Evolutionary conservation across 2,113 vertebrate species (phyloP).

Genomic region (Cochlearius cochlearius): DNA sequence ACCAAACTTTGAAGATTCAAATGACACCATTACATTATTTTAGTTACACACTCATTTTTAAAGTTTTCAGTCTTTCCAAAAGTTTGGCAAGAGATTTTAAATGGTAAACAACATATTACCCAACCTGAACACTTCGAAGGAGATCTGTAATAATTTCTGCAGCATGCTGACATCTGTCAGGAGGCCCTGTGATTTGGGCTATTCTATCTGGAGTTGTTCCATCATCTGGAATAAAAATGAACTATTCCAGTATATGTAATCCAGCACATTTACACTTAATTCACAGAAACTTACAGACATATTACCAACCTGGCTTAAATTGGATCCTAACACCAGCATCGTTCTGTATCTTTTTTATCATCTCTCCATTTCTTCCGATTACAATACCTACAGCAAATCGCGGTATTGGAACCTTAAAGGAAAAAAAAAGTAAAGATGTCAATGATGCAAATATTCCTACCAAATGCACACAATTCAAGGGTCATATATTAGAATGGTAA

Average conservation of each 20-base stretch:
- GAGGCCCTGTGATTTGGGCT: conserved; percentile 97
- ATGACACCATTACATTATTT: background rate
- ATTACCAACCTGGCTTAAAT: conserved; percentile 91
- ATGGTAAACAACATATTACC: background rate
- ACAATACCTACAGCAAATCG: conserved; percentile 98
- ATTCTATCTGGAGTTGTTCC: conserved; percentile 96
- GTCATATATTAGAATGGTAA: background rate
- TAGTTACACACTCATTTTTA: background rate
- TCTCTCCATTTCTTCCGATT: conserved; percentile 96
- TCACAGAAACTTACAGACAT: background rate
- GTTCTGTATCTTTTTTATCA: conserved; percentile 99
- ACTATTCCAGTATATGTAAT: background rate
- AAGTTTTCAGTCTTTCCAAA: background rate
- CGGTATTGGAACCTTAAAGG: conserved; percentile 90
- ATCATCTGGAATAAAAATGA: conserved; percentile 81
- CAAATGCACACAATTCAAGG: background rate
- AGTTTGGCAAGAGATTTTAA: background rate
- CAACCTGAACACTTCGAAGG: conserved; percentile 92
- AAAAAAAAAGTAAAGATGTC: background rate
- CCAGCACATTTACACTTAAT: background rate
- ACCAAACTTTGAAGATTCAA: background rate
- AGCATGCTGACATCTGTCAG: conserved; percentile 94
- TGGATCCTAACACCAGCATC: conserved; percentile 98
- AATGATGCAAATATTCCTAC: background rate
- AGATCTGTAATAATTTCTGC: conserved; percentile 96